Evolutionary conservation across 1,140 invertebrate species (phyloP).

Genomic region (Ceratina calcarata): DNA sequence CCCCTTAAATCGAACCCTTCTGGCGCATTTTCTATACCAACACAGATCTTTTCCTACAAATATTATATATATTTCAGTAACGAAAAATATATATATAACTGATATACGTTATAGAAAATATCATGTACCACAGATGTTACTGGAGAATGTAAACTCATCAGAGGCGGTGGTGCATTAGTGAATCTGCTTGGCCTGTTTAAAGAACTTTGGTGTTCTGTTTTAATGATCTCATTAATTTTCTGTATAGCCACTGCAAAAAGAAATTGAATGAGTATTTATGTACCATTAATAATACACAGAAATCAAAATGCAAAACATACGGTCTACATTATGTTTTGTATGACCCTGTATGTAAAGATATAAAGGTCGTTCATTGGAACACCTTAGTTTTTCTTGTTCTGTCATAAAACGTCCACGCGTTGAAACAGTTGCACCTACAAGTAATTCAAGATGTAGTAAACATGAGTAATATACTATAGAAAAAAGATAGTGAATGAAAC

Average conservation of each 20-base stretch:
- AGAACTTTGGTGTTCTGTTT: conserved; percentile 78
- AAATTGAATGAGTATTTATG: conserved; percentile 28
- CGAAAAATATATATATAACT: neutral
- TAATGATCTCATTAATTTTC: conserved; percentile 84
- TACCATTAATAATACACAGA: conserved; percentile 2
- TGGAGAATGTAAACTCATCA: conserved; percentile 80
- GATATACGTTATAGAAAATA: conserved; percentile 12
- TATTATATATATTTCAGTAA: conserved; percentile 17
- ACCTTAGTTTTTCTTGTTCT: conserved; percentile 81
- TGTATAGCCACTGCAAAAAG: conserved; percentile 82
- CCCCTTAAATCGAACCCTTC: conserved; percentile 87
- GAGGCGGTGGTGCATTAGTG: conserved; percentile 80
- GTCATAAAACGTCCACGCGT: conserved; percentile 84
- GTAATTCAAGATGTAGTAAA: conserved; percentile 11
- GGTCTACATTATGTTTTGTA: conserved; percentile 82
- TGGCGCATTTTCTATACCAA: conserved; percentile 89
- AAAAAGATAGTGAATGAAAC: conserved; percentile 18
- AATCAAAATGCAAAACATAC: conserved; percentile 74
- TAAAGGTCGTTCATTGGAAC: conserved; percentile 82
- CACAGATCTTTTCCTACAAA: conserved; percentile 86
- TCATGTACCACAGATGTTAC: conserved; percentile 74
- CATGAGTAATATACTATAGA: neutral
- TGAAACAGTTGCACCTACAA: conserved; percentile 83
- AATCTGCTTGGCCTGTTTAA: conserved; percentile 79
- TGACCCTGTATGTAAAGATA: conserved; percentile 84